Evolutionary conservation across 2,113 vertebrate genomes (phyloP).

Genomic region (Actinemys pallida): DNA sequence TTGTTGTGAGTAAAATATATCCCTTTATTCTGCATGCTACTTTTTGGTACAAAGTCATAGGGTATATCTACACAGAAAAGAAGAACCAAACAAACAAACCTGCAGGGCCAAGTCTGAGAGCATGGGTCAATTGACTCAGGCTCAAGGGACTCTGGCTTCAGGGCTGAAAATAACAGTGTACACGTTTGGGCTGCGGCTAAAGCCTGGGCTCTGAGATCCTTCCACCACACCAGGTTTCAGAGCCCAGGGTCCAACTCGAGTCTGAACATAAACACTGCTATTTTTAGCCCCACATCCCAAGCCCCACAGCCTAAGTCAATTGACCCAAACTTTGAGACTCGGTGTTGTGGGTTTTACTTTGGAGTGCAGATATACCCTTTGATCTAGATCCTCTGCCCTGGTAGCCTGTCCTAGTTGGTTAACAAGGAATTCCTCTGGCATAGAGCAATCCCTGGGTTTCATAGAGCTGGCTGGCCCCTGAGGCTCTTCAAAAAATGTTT

Average conservation of each 20-base stretch:
- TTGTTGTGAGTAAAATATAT: not conserved
- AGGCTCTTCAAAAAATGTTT: not conserved
- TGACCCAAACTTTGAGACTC: not conserved
- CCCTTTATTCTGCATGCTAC: not conserved
- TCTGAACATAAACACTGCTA: not conserved
- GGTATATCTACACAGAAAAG: not conserved
- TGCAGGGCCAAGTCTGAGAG: too few species aligned
- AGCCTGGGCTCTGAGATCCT: too few species aligned
- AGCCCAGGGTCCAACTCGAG: not conserved
- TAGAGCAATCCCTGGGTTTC: not conserved
- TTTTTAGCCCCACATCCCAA: not conserved
- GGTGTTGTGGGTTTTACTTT: not conserved
- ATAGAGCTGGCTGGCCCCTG: accelerated
- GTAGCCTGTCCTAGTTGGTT: not conserved
- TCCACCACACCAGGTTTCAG: not conserved
- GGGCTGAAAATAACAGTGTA: too few species aligned
- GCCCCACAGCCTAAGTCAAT: not conserved
- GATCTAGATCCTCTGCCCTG: not conserved
- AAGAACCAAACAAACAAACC: not conserved
- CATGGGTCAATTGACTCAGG: too few species aligned
- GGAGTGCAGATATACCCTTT: not conserved
- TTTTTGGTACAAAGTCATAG: not conserved
- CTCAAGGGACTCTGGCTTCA: too few species aligned
- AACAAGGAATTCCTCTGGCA: not conserved
- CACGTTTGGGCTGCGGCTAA: too few species aligned